Base-by-base conservation (phyloP, 2,888 invertebrate species). In the Pedicia rivosa region DNA sequence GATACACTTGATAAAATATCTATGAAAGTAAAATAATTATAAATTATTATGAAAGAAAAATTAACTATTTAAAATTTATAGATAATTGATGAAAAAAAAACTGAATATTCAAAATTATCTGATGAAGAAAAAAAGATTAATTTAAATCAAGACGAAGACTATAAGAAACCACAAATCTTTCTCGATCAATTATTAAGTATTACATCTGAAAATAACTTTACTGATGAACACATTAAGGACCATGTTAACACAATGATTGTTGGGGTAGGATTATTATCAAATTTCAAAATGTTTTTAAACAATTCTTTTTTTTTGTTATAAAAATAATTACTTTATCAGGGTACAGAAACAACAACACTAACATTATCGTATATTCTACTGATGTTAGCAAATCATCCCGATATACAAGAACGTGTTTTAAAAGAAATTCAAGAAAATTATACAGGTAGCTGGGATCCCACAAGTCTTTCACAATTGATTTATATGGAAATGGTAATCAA, bases 401-500 rank as follows among this genome's bases (percentile, higher is more conserved):
- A 50, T n/a, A 52, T 52, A 29, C 56, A 57, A 37, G 37, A 41
- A 29, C 35, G 22, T 22, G 40, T 35, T 7, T 24, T 32, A 29
- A 25, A 37, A 13, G 43, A 43, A 32, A 35, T 41, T 8, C 3
- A 12, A 4, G n/a, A 27, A 19, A 17, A 25, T 0, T 31, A 35
- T 4, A 43, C 52, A 20, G 44, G 46, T 10, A 50, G 51, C 7
- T 48, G 57, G 0, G 47, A 46, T 8, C 52, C 52, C n/a, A 49
- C 46, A 12, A 51, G 55, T 22, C 47, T 46, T 2, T 51, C 53
- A 35, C 44, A 55, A 38, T 52, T 59, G 51, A 44, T 47, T 4
- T 59, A 55, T 34, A 43, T 56, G 40, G 59, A 59, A 22, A 47
- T 56, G 40, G 47, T 59, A 4, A 38, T 59, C 0, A 57, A 56